Conservation (phyloP, 2,113 vertebrate species). For the Nannospalax galili region DNA sequence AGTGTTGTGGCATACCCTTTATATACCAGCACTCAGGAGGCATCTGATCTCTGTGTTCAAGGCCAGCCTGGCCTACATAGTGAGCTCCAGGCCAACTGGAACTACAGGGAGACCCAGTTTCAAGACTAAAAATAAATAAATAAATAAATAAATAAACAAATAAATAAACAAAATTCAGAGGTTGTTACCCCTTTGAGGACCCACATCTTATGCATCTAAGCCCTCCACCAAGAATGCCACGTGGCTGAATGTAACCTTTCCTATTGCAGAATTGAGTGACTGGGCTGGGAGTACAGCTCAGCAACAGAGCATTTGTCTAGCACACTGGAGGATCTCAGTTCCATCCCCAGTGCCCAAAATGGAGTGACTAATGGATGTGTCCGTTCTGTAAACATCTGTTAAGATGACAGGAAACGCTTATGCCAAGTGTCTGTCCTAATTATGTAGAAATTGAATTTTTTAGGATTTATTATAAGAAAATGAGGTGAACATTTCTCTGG, state of each 20-base stretch:
- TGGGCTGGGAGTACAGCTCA: not conserved
- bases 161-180: too few relatives aligned
- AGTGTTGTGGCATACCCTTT: not conserved
- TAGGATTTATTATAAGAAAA: not conserved
- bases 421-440: accelerated
- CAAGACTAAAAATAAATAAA: not conserved
- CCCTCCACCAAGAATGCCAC: not conserved
- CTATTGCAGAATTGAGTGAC: not conserved
- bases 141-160: too few relatives aligned
- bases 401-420: accelerated
- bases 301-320: not conserved
- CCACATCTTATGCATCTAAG: not conserved
- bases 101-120: not conserved
- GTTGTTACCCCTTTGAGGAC: not conserved
- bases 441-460: accelerated
- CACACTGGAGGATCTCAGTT: not conserved
- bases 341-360: not conserved
- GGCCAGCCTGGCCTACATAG: not conserved
- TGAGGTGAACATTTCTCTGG: not conserved
- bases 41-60: not conserved
- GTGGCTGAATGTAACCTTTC: too few relatives aligned
- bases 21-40: not conserved
- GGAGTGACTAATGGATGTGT: not conserved
- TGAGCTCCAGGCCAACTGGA: not conserved
- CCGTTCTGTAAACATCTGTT: not conserved